phyloP scores from a whole-genome alignment of 2,888 invertebrate species.

The Aromia moschata region DNA sequence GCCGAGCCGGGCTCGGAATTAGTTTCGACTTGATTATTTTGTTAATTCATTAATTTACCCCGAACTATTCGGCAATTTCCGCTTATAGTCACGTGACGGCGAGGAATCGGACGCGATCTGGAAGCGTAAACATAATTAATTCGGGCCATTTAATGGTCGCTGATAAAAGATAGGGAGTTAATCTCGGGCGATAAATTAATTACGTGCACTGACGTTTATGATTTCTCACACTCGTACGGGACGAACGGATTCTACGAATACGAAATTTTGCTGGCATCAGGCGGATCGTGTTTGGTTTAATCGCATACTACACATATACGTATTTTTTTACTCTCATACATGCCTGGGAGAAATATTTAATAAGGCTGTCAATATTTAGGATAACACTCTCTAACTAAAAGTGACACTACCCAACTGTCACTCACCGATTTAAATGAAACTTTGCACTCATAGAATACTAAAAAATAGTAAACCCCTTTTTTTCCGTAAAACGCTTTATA shows the following conservation, averaged over 20 bases:
- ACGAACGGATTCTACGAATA: background rate
- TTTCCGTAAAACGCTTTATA: no score
- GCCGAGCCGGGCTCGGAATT: conserved; percentile 49
- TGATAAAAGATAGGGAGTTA: conserved; percentile 32
- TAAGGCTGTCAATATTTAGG: no score
- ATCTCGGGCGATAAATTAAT: no score
- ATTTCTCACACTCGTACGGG: conserved; percentile 7
- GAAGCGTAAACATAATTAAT: conserved; percentile 34
- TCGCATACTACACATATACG: no score
- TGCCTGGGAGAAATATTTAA: no score
- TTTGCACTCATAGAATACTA: no score
- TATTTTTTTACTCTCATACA: no score
- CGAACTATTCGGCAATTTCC: conserved; percentile 55
- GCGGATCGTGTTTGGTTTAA: background rate
- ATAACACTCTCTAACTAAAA: no score
- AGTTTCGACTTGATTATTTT: conserved; percentile 55
- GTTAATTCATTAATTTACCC: conserved; percentile 59
- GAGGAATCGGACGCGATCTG: conserved; percentile 25
- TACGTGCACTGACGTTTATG: conserved; percentile 17
- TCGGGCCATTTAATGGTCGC: conserved; percentile 27
- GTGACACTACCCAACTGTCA: no score
- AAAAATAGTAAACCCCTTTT: no score
- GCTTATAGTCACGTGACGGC: conserved; percentile 38
- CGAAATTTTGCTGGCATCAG: background rate
- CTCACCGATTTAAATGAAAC: no score